Evolutionary conservation across 2,888 invertebrate genomes (phyloP), one percentile per base, ranked within the genome.

Genomic region (Napeogenes sylphis): DNA sequence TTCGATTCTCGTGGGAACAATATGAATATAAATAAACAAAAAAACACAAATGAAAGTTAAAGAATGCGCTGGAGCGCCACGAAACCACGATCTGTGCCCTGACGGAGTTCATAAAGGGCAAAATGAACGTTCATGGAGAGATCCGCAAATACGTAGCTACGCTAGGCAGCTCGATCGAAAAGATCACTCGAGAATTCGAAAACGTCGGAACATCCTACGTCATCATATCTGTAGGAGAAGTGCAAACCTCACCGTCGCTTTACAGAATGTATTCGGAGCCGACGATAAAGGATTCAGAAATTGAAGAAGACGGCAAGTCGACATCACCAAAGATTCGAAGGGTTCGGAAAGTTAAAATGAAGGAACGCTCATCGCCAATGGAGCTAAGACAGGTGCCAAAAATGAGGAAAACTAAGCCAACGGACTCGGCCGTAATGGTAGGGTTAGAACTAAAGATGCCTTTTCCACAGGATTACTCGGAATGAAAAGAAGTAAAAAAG

Each of bases 81-180:
- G 55, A 55, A 33, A 12, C 5, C 13, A 33, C 55, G 35, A 35
- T 55, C 33, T 13, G 12, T 10, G 33, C 55, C 14, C 35, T 55
- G 38, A 35, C 55, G 21, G 45, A 45, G 56, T 56, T 56, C 21
- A 45, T 56, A 45, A 42, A 56, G 45, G 45, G 45, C n/a, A 56
- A 56, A 21, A 56, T 56, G 10, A 56, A 56, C 8, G 56, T 56
- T 6, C 4, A 56, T 56, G 45, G 45, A 33, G 56, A 56, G 32
- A 56, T 56, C 42, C n/a, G 32, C 8, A 56, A 42, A 21, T 30
- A 42, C n/a, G 45, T 42, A 14, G 45, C 45, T 10, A 4, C 45
- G 21, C 12, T 56, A 10, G 45, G 45, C 13, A 56, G 56, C 45
- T 42, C 56, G 4, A 45, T 56, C 45, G 45, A 56, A 32, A 42